A percentile compares a stretch with the other conserved stretches of the same genome.
Conservation (phyloP, 2,113 vertebrate species). For the Halichoerus grypus region DNA sequence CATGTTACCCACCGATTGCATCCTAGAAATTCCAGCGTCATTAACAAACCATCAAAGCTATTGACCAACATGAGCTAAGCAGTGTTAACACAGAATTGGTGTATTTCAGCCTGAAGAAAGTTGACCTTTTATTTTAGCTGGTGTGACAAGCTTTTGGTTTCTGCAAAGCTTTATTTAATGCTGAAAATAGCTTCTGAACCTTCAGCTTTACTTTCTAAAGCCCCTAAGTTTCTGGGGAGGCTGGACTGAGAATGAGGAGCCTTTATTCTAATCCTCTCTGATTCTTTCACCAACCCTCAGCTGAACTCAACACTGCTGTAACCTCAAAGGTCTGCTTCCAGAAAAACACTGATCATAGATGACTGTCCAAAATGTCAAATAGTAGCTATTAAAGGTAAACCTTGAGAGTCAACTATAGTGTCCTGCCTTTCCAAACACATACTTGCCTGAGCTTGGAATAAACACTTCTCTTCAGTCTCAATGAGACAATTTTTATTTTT, state of each 20-base stretch:
- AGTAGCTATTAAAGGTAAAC: slow-evolving; percentile 2
- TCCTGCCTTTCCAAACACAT: background rate
- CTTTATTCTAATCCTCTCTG: background rate
- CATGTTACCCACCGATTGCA: background rate
- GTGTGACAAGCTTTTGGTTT: slow-evolving; percentile 7
- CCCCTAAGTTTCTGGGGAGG: background rate
- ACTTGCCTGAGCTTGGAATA: background rate
- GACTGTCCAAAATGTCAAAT: background rate
- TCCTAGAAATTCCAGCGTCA: background rate
- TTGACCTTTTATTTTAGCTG: slow-evolving; percentile 39
- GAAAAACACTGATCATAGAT: background rate
- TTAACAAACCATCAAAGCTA: background rate
- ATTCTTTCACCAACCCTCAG: background rate
- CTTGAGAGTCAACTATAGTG: background rate
- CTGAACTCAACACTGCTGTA: background rate
- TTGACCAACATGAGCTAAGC: background rate
- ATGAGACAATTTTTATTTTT: background rate
- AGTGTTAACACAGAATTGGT: background rate
- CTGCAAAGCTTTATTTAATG: slow-evolving; percentile 32
- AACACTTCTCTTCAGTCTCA: background rate
- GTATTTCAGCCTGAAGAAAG: background rate
- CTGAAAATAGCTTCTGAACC: background rate
- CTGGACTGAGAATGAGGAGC: background rate
- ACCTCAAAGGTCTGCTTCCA: background rate
- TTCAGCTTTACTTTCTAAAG: slow-evolving; percentile 29